Evolutionary conservation across 2,888 invertebrate species (phyloP).

Genomic region (Spodoptera littoralis): DNA sequence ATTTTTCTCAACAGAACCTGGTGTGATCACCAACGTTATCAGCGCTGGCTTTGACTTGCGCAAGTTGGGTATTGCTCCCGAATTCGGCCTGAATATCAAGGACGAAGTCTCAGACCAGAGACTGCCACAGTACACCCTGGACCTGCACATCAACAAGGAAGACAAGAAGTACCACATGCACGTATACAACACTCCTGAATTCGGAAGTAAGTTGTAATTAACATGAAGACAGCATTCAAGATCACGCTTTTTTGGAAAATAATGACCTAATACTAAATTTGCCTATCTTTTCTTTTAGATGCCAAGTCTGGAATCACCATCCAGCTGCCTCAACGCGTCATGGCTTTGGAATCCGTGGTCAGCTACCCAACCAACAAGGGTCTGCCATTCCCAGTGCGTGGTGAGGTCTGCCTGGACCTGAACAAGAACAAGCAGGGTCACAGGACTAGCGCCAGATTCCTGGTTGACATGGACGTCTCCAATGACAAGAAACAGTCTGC

Average conservation of each 20-base stretch:
- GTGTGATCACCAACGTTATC: slow-evolving; percentile 89
- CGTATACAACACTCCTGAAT: slow-evolving; percentile 90
- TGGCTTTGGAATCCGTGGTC: slow-evolving; percentile 90
- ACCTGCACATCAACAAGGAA: slow-evolving; percentile 92
- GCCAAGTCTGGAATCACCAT: slow-evolving; percentile 87
- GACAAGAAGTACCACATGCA: slow-evolving; percentile 92
- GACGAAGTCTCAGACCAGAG: slow-evolving; percentile 89
- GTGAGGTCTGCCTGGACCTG: slow-evolving; percentile 90
- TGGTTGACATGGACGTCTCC: slow-evolving; percentile 83
- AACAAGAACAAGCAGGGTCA: slow-evolving; percentile 93
- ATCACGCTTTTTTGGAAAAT: no score
- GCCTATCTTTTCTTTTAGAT: slow-evolving; percentile 58
- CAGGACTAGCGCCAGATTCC: slow-evolving; percentile 89
- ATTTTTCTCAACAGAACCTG: slow-evolving; percentile 76
- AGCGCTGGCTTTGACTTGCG: slow-evolving; percentile 92
- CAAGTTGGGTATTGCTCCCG: slow-evolving; percentile 92
- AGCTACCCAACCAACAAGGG: slow-evolving; percentile 79
- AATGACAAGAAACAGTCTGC: slow-evolving; percentile 84
- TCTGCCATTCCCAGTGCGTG: slow-evolving; percentile 89
- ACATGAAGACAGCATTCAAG: background rate
- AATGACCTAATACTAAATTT: no score
- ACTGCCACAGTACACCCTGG: slow-evolving; percentile 91
- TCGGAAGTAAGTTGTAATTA: slow-evolving; percentile 85
- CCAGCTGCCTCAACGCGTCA: slow-evolving; percentile 91
- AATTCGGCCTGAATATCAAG: slow-evolving; percentile 92